Evolutionary conservation across 2,888 invertebrate genomes (phyloP).

Genomic region (Dysmachus trigonus): DNA sequence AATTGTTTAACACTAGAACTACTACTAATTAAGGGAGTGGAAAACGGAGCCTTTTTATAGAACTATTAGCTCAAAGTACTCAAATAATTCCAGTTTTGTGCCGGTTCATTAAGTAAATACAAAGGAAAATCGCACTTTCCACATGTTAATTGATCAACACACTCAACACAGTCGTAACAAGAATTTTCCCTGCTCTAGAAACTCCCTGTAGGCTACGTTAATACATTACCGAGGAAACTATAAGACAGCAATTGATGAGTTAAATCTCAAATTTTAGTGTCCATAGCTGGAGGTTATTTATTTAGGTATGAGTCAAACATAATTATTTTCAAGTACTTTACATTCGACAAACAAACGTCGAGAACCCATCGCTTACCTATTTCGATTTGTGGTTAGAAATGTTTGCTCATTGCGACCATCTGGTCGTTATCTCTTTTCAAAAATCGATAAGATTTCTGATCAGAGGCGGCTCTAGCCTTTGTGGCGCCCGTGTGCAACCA

Average conservation of each 20-base stretch:
- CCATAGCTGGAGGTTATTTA: not conserved
- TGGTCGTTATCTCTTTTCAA: not conserved
- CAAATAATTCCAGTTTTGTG: not conserved
- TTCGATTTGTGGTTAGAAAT: not conserved
- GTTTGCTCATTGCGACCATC: not conserved
- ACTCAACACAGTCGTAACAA: not conserved
- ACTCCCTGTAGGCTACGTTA: not conserved
- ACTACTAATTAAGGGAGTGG: not conserved
- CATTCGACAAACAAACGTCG: not conserved
- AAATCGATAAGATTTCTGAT: not conserved
- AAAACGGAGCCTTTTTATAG: not conserved
- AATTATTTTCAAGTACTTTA: not conserved
- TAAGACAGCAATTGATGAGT: not conserved
- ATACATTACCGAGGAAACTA: not conserved
- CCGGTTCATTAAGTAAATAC: not conserved
- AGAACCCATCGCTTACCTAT: not conserved
- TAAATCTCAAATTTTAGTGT: not conserved
- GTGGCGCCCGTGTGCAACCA: too few species aligned
- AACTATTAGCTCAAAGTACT: not conserved
- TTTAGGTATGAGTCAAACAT: not conserved
- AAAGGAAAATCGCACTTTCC: not conserved
- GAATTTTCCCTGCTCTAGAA: not conserved
- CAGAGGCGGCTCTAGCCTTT: too few species aligned
- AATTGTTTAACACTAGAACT: too few species aligned
- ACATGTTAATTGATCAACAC: not conserved